Evolutionary conservation across 2,113 vertebrate genomes (phyloP), one percentile per base, ranked within the genome.

Genomic region (Apodemus speciosus): DNA sequence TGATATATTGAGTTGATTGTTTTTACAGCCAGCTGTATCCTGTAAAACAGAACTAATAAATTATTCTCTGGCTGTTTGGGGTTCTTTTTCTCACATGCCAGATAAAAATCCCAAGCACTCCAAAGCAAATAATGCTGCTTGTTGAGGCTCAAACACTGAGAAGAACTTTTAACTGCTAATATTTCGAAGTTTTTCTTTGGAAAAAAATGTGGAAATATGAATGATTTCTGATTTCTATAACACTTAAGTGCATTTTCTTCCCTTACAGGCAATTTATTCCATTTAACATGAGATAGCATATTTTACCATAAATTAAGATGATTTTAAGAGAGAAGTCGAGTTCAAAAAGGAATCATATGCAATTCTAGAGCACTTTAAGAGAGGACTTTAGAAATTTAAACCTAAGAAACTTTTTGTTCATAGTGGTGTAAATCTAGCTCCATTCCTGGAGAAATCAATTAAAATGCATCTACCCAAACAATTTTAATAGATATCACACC

Each of bases 171-270:
- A 94, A 93, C 58, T 7, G 71, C 32, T 66, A 84, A 90, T 90
- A 89, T 92, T 92, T 97, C 60, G 38, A 95, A 56, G 35, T 90
- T 95, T 96, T 95, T 72, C 90, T 96, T 92, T 80, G 16, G 16
- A n/a, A 92, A 73, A 71, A 79, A 90, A 96, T 81, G 85, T 93
- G 53, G 75, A 58, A 25, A 88, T 90, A 62, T 77, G 62, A 95
- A 92, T 96, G 35, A 95, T 88, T 97, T 96, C 60, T 91, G 62
- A 97, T 96, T 94, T 75, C 25, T 95, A 3, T 92, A 95, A 91
- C 56, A 95, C 89, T 95, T 95, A 93, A 84, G 68, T 97, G 80
- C 90, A 97, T 94, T 95, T 97, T 93, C 60, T 93, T 95, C 40
- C 43, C 25, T 94, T 94, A 95, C 56, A 93, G 60, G 11, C n/a